These are phyloP conservation scores for Capromys pilorides DNA, from an alignment of 2,797 vertebrate genomes.

Conservation along the genomic window DNA sequence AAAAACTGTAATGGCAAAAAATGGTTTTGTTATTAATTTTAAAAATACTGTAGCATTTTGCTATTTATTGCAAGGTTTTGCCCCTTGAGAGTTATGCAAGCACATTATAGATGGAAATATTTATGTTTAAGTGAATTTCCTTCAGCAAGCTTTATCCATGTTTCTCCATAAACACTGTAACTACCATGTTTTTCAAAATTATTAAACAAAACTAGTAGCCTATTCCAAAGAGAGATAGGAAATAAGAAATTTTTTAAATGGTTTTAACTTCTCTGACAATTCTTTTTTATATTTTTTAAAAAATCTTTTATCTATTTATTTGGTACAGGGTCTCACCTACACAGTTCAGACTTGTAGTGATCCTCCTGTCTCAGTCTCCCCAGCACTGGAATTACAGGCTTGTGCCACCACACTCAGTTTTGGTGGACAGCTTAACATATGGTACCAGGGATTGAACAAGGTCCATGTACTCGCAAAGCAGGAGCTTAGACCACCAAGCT, in stretches of 20 bases:
- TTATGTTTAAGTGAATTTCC: background rate
- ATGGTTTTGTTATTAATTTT: background rate
- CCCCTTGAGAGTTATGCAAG: background rate
- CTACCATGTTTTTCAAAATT: slow-evolving; percentile 1
- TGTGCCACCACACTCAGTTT: too few species aligned
- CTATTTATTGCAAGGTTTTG: background rate
- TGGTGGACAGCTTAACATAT: too few species aligned
- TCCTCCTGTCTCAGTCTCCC: too few species aligned
- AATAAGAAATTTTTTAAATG: slow-evolving; percentile 4
- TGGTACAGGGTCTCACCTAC: too few species aligned
- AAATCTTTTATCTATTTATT: too few species aligned
- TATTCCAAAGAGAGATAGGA: background rate
- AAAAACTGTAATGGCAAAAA: slow-evolving; percentile 22
- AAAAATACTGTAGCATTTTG: background rate
- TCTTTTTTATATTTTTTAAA: background rate
- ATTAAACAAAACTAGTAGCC: background rate
- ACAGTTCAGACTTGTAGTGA: too few species aligned
- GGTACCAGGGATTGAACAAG: too few species aligned
- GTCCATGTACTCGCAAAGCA: too few species aligned
- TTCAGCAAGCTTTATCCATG: slow-evolving; percentile 5
- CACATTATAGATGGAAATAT: slow-evolving; percentile 44
- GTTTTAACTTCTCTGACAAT: slow-evolving; percentile 3
- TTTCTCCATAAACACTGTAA: background rate
- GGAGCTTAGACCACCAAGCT: too few species aligned
- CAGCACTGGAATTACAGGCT: too few species aligned